Base-by-base conservation (phyloP, 2,888 invertebrate genomes). In the Hemithea aestivaria region DNA sequence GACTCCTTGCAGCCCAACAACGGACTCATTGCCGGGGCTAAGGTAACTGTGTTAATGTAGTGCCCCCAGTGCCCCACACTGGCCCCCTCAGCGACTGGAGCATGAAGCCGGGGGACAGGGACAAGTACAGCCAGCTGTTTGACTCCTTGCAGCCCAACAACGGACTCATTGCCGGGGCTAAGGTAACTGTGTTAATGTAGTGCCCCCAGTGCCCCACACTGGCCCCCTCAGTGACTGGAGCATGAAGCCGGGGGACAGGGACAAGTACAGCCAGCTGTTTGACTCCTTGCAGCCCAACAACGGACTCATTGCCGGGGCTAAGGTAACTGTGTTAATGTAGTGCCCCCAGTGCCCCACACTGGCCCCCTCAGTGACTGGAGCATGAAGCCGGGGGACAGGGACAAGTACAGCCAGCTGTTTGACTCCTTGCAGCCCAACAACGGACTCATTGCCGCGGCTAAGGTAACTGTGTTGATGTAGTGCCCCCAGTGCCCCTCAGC, bases 51-150 rank as follows among this genome's bases (percentile, higher is more conserved):
- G 48, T 42, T 51, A n/a, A n/a, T n/a, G n/a, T n/a, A n/a, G n/a
- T n/a, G n/a, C n/a, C 87, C 40, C 87, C 88, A 20, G 79, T 88
- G 32, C 87, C 88, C 23, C 90, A 24, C 73, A 89, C 30, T 74
- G 78, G 89, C 11, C 68, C 77, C 9, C 85, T 85, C 47, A 89
- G 90, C 50, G 95, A 96, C 76, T 96, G 96, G 96, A 90, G 92
- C 47, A 93, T 96, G 65, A 93, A 95, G 85, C 91, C 95, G 10
- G 88, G 91, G 10, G 97, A 98, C 83, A 90, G 93, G 41, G 90
- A 93, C 52, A 97, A 97, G 84, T 99, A 98, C 83, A 96, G 96
- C 76, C 93, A 95, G 74, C 91, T 98, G 30, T 99, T 98, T 82
- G 95, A 97, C 63, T 96, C 96, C 3, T 88, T 98, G 50, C 93